Conservation (phyloP, 2,797 vertebrate species). For the Mus caroli region DNA sequence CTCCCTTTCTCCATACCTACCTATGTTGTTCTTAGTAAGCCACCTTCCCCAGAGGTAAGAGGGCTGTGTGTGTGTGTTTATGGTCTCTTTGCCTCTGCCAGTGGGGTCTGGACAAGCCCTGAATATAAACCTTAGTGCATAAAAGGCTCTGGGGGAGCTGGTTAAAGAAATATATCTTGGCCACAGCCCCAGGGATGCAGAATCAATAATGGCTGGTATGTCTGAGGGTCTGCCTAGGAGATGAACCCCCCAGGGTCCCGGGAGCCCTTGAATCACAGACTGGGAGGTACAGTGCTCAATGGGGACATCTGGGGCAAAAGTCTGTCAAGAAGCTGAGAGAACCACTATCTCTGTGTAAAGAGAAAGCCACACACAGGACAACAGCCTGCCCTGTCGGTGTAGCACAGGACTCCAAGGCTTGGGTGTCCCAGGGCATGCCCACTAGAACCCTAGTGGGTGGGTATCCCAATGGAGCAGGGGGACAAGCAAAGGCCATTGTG, state of each 20-base stretch:
- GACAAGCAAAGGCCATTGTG: background rate
- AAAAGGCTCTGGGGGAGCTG: background rate
- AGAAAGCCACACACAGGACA: background rate
- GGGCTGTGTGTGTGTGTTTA: background rate
- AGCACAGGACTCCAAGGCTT: background rate
- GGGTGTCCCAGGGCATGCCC: background rate
- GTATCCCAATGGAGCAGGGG: accelerated
- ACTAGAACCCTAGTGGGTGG: background rate
- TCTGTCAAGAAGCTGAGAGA: background rate
- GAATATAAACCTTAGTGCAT: background rate
- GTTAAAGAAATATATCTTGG: background rate
- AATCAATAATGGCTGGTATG: background rate
- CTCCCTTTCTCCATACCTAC: background rate
- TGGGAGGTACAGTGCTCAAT: background rate
- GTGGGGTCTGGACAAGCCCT: background rate
- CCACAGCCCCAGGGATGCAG: background rate
- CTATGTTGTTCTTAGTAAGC: background rate
- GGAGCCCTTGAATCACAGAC: background rate
- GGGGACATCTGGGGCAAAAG: background rate
- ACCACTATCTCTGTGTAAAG: too few species aligned
- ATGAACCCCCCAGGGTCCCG: background rate
- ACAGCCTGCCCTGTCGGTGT: accelerated
- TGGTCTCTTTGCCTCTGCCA: accelerated
- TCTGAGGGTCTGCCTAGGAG: background rate
- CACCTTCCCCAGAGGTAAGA: accelerated